These are phyloP conservation scores for Panagrolaimus sp. DNA, from an alignment of 1,140 invertebrate genomes.

Conservation along the genomic window DNA sequence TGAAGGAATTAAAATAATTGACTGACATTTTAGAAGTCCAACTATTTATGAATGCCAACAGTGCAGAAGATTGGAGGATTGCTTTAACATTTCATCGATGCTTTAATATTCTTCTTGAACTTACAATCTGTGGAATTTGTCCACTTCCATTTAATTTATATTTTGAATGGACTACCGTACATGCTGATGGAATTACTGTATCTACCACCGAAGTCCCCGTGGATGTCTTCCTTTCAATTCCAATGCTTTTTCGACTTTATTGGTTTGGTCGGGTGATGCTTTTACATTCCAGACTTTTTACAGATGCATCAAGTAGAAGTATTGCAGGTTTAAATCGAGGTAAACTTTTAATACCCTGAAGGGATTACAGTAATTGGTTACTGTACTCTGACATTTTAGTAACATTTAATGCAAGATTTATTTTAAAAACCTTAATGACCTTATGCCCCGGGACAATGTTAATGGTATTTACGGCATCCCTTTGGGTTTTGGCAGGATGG, in stretches of 20 bases:
- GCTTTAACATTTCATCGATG: constrained; percentile 96
- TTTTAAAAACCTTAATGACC: constrained; percentile 98
- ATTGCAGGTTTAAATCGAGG: constrained; percentile 86
- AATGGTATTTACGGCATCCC: constrained; percentile 67
- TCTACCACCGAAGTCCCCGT: constrained; percentile 56
- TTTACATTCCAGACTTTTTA: constrained; percentile 96
- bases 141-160: constrained; percentile 91
- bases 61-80: constrained; percentile 98
- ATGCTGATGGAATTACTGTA: constrained; percentile 68
- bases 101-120: constrained; percentile 80
- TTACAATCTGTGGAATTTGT: constrained; percentile 89
- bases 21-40: too few species aligned
- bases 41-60: constrained; percentile 99
- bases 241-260: constrained; percentile 72
- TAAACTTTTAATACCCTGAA: too few species aligned
- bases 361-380: too few species aligned
- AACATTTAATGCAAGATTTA: constrained; percentile 98
- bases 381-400: constrained; percentile 63
- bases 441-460: constrained; percentile 93
- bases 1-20: too few species aligned
- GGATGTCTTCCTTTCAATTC: constrained; percentile 56
- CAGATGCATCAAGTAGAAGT: constrained; percentile 78
- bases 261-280: constrained; percentile 98
- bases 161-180: constrained; percentile 90
- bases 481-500: constrained; percentile 99